Evolutionary conservation across 2,113 vertebrate species (phyloP), one percentile per base, ranked within the genome.

Genomic region (Pterocles gutturalis): DNA sequence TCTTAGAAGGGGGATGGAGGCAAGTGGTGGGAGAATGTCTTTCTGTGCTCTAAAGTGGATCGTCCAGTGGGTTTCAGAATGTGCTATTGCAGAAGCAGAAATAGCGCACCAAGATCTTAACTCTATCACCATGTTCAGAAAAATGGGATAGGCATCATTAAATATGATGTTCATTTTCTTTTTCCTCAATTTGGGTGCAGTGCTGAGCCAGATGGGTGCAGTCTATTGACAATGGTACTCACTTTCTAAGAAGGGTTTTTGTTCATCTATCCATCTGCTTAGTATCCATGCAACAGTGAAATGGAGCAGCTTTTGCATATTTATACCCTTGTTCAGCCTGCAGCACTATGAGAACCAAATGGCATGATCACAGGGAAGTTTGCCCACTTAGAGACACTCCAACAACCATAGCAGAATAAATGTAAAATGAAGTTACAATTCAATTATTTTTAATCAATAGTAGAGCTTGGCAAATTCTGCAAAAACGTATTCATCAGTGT

Each of bases 301-400:
- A 95, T 60, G 92, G 84, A 98, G 76, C 84, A 85, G 88, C 71
- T 86, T 96, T 96, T 96, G 95, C 89, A 97, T 97, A 98, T 98
- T 98, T 97, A 97, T 94, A 93, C 69, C 71, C 86, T 93, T 88
- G 67, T 88, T 96, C 80, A 97, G 89, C 86, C 91, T 94, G 92
- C 43, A 33, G 90, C 84, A 51, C 61, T 93, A 49, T 87, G 60
- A 96, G 95, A 83, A 85, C 83, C 53, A 93, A 94, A 97, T 94
- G 80, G 97, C 89, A 92, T 0, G 6, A 97, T 97, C 96, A 92
- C 76, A 97, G 95, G 95, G 96, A 97, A 72, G 15, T 89, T 72
- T 97, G 76, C 96, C 92, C 90, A 80, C 93, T 97, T 96, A 97
- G 96, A 89, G 97, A 89, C 57, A 93, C 85, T 89, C 72, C 69